Base-by-base conservation (phyloP, 2,113 vertebrate species). In the Onychostoma macrolepis region DNA sequence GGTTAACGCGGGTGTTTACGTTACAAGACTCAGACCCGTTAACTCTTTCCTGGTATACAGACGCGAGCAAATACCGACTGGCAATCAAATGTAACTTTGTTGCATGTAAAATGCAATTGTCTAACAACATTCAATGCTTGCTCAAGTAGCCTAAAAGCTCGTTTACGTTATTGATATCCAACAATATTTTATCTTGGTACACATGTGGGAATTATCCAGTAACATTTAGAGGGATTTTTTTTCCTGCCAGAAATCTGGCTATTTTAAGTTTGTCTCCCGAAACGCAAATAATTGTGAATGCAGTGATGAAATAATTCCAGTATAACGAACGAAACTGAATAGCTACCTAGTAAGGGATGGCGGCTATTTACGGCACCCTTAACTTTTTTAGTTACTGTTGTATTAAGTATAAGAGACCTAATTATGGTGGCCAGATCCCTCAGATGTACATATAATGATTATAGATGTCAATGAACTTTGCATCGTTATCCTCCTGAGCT, bases 1-100 rank as follows among this genome's bases (percentile, higher is more conserved):
- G 94, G 94, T 96, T 93, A 94, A 90, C 88, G 92, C 90, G 91
- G 93, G 88, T 91, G 92, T 89, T 92, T 91, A 83, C 86, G 87
- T 90, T 86, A 83, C 28, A 50, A 12, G 50, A 88, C 83, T 75
- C 88, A 89, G 85, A 74, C 2, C 45, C 11, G 67, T 93, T 94
- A 94, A 95, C 93, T 89, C 92, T 88, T 92, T 89, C 80, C 56
- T 88, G 12, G 43, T 86, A 84, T 13, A 12, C 71, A n/a, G 71
- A 9, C 33, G 9, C 8, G 33, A 38, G 17, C 67, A 71, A 21
- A 71, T 4, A 48, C n/a, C 38, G 11, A 28, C 45, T 77, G 26
- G 17, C 45, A 10, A 78, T 17, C 17, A 50, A 72, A 72, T 50
- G 26, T 8, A 30, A 78, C 75, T 48, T 33, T 53, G 7, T 30